Evolutionary conservation across 2,888 invertebrate species (phyloP).

Genomic region (Pammene aurita): DNA sequence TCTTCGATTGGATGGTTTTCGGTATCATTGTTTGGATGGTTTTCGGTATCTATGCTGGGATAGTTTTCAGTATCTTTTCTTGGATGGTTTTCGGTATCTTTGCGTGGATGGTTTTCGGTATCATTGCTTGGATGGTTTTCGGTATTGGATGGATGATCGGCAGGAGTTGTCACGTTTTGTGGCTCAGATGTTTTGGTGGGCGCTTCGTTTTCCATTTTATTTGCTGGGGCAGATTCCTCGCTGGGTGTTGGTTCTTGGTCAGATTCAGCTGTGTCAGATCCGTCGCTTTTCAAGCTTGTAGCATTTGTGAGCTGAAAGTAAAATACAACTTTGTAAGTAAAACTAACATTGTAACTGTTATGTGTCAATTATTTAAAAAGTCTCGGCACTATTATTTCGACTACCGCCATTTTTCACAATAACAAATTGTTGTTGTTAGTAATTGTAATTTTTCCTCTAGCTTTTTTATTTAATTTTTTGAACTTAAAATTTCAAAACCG

Average conservation of each 20-base stretch:
- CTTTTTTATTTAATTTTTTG: no score
- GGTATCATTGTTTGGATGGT: background rate
- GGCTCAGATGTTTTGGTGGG: conserved; percentile 15
- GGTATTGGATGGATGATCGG: background rate
- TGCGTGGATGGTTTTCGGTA: background rate
- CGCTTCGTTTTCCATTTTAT: conserved; percentile 45
- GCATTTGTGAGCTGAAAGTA: conserved; percentile 68
- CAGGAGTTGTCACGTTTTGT: conserved; percentile 24
- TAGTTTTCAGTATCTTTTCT: background rate
- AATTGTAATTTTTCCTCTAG: no score
- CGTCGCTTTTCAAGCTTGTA: conserved; percentile 63
- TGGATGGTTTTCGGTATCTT: background rate
- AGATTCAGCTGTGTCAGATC: conserved; percentile 60
- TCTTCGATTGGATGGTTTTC: conserved; percentile 40
- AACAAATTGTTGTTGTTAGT: no score
- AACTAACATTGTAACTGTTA: no score
- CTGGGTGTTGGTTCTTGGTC: conserved; percentile 55
- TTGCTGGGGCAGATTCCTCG: conserved; percentile 1
- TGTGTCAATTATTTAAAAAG: no score
- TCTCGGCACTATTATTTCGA: no score
- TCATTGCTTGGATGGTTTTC: background rate
- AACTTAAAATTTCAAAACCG: no score
- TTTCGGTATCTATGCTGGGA: background rate
- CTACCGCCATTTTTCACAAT: no score
- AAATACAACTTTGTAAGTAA: conserved; percentile 6